Evolutionary conservation across 53 echinoderm and acorn worm genomes (phyloP), one percentile per base, ranked within the genome.

Genomic region (Pentamera pediparva): DNA sequence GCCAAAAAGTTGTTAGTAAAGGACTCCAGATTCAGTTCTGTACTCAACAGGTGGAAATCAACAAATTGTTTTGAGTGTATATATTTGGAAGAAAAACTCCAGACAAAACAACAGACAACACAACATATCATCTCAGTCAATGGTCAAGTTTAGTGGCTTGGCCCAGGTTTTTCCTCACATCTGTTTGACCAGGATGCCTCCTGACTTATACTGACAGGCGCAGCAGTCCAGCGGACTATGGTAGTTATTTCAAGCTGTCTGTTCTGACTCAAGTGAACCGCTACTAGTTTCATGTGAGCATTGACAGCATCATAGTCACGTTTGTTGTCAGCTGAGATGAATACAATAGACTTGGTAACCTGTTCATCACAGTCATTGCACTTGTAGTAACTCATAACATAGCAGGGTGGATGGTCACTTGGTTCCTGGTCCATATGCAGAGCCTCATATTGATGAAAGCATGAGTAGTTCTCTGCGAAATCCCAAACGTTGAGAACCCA

Each of bases 301-400:
- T 83, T 55, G 15, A 83, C 84, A 19, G 65, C 69, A 39, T 82
- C 15, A 31, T 65, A 45, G 34, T 83, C 83, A 32, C 76, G 76
- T 19, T 56, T 76, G 39, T 56, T 65, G 41, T 83, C 76, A 7
- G 29, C 33, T 37, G 83, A 76, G 4, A 76, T 82, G 35, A 83
- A 76, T 11, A 74, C 73, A 21, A 74, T 57, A 27, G 73, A 81
- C 43, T 81, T 50, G 17, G 61, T 48, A 38, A 74, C 50, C 26
- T 76, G 51, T 29, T 74, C 39, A 17, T 60, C 30, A 55, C 81
- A 74, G 24, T 41, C 15, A 15, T 41, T 41, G 43, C 43, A 41
- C 15, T 41, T 41, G 15, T 41, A 41, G 15, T 8, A 41, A 41
- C n/a, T n/a, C n/a, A n/a, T n/a, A n/a, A n/a, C n/a, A n/a, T n/a